These are phyloP conservation scores for Pseudomugil tenellus DNA, from an alignment of 2,797 vertebrate species.

Conservation along the genomic window DNA sequence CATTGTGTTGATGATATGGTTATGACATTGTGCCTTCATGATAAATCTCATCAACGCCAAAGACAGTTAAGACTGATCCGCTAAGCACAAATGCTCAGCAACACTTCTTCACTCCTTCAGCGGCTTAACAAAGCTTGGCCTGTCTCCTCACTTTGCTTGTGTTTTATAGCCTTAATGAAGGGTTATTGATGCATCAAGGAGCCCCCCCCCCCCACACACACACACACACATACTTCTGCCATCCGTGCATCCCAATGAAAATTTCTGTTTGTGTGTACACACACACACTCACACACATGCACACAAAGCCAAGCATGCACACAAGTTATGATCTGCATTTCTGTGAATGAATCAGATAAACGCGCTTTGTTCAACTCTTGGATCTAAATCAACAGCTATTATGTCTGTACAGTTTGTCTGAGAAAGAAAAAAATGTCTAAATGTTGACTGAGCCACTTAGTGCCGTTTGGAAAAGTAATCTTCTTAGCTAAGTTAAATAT, in stretches of 20 bases:
- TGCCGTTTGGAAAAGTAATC: conserved; percentile 75
- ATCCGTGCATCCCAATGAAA: no score
- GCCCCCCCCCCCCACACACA: conserved; percentile 18
- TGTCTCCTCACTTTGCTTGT: conserved; percentile 73
- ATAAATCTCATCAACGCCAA: conserved; percentile 76
- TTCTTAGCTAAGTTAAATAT: conserved; percentile 78
- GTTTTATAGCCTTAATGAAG: conserved; percentile 78
- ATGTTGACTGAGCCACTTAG: conserved; percentile 78
- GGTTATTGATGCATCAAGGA: conserved; percentile 73
- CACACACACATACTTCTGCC: no score
- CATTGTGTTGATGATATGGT: conserved; percentile 77
- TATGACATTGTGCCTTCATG: conserved; percentile 76
- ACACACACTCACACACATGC: conserved; percentile 15
- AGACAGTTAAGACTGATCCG: conserved; percentile 79
- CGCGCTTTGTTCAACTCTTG: conserved; percentile 71
- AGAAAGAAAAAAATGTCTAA: conserved; percentile 65
- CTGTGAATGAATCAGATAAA: conserved; percentile 79
- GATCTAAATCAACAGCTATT: conserved; percentile 77
- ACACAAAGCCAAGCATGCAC: conserved; percentile 43
- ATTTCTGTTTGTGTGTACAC: conserved; percentile 9
- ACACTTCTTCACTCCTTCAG: conserved; percentile 72
- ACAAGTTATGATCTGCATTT: conserved; percentile 61
- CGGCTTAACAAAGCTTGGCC: conserved; percentile 76
- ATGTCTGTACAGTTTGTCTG: conserved; percentile 72
- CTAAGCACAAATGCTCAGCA: conserved; percentile 69